Conservation (phyloP, 2,113 vertebrate species). For the Boulengeromyrus knoepffleri region DNA sequence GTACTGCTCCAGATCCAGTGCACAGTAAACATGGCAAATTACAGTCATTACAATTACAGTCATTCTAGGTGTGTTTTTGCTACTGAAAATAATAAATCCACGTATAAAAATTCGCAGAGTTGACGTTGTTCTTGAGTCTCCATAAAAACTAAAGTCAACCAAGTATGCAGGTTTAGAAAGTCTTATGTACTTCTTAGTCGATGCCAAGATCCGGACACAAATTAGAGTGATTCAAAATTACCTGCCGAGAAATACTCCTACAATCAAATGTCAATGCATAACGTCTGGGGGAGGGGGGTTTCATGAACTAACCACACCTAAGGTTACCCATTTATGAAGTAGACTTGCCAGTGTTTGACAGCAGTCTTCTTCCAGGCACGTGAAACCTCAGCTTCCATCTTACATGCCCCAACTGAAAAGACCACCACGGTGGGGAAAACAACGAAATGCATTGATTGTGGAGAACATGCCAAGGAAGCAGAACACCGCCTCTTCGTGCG, state of each 20-base stretch:
- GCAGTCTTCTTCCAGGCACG: not conserved
- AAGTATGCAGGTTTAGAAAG: not conserved
- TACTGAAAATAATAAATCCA: not conserved
- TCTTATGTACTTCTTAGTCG: not conserved
- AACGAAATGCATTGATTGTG: not conserved
- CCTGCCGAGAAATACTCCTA: not conserved
- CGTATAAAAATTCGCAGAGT: not conserved
- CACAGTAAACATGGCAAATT: not conserved
- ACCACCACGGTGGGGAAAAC: not conserved
- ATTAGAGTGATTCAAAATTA: not conserved
- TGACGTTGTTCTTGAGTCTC: not conserved
- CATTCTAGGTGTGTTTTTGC: not conserved
- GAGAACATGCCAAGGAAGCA: not conserved
- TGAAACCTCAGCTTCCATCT: not conserved
- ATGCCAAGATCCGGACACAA: not conserved
- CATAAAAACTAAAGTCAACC: not conserved
- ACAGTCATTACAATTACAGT: not conserved
- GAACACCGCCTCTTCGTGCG: not conserved
- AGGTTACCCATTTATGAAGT: not conserved
- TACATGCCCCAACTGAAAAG: not conserved
- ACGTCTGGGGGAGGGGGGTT: not conserved
- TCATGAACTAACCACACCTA: not conserved
- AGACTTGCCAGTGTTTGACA: not conserved
- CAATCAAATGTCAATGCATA: not conserved
- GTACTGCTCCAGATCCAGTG: not conserved